Evolutionary conservation across 2,888 invertebrate genomes (phyloP).

Genomic region (Seira ritae): DNA sequence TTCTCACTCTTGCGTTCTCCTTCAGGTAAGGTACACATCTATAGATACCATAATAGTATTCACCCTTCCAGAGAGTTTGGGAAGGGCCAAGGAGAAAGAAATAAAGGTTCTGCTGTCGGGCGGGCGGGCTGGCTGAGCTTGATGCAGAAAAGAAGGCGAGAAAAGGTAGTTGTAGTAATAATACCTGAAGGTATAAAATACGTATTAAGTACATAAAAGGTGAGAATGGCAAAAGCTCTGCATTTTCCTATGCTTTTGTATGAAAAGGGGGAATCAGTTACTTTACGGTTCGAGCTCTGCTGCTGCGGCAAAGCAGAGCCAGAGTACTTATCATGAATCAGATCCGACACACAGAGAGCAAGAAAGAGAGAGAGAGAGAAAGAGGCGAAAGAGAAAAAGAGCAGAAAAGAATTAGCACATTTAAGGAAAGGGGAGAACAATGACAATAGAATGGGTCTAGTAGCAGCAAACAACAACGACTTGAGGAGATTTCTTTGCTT

Average conservation of each 20-base stretch:
- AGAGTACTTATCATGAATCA: background rate
- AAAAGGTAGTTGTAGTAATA: background rate
- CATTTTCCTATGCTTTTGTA: too few species aligned
- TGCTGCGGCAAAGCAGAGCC: too few species aligned
- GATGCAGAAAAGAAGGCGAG: background rate
- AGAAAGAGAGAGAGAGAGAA: too few species aligned
- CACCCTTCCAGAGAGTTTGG: background rate
- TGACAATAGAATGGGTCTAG: too few species aligned
- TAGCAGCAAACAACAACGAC: too few species aligned
- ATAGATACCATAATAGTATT: background rate
- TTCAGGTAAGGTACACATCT: background rate
- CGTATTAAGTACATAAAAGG: background rate
- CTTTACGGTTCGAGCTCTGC: too few species aligned
- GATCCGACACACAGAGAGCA: background rate
- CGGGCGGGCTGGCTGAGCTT: too few species aligned
- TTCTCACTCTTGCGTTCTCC: background rate
- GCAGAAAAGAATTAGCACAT: slow-evolving; percentile 6
- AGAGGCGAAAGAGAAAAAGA: background rate
- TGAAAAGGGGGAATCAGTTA: too few species aligned
- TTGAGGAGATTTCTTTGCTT: too few species aligned
- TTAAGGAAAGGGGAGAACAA: background rate
- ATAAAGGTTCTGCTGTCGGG: background rate
- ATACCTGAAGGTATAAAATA: background rate
- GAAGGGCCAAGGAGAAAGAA: background rate
- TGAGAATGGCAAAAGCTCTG: background rate